These are phyloP conservation scores for Hemiscyllium ocellatum DNA, from an alignment of 2,113 vertebrate species.

Conservation along the genomic window DNA sequence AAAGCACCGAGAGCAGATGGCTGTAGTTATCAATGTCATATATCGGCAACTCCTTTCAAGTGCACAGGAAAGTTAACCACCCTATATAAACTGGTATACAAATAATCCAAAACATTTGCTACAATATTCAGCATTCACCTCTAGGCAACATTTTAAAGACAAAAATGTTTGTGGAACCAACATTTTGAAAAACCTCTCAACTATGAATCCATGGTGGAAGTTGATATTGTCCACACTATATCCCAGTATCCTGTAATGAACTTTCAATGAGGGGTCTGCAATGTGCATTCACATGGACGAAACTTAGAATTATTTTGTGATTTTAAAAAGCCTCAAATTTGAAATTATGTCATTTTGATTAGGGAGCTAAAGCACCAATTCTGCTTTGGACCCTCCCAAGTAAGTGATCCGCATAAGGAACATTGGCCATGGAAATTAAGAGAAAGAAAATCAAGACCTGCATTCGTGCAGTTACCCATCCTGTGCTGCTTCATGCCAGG, in stretches of 20 bases:
- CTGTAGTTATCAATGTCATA: neutral
- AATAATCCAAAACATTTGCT: neutral
- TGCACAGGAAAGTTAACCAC: neutral
- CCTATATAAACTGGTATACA: neutral
- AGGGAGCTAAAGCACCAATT: neutral
- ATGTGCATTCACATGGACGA: neutral
- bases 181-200: too few relatives aligned
- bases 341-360: neutral
- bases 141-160: neutral
- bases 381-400: neutral
- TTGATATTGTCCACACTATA: too few relatives aligned
- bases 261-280: too few relatives aligned
- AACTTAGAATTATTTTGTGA: neutral
- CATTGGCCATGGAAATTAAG: neutral
- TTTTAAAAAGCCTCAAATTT: neutral
- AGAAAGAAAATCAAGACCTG: neutral
- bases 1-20: too few relatives aligned
- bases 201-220: too few relatives aligned
- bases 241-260: too few relatives aligned
- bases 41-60: neutral
- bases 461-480: neutral
- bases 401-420: neutral
- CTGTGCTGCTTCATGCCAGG: neutral
- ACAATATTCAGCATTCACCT: neutral
- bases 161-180: neutral